Evolutionary conservation across 2,888 invertebrate genomes (phyloP).

Genomic region (Augochlorella aurata): DNA sequence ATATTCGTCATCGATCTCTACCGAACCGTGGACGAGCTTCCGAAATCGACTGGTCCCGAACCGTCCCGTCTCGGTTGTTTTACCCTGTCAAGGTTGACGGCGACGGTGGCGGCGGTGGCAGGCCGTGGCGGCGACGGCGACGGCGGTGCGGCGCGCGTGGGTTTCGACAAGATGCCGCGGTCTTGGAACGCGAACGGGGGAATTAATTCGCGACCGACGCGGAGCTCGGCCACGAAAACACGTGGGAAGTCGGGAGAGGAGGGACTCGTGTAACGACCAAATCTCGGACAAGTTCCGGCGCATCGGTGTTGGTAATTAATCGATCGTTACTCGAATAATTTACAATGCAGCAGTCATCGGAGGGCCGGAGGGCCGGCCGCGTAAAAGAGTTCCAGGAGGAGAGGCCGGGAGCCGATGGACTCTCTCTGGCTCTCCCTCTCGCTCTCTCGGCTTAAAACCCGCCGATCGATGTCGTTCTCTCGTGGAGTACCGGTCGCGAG

Average conservation of each 20-base stretch:
- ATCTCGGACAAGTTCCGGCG: slow-evolving; percentile 48
- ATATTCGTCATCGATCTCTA: slow-evolving; percentile 34
- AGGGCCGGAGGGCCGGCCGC: background rate
- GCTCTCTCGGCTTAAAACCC: slow-evolving; percentile 46
- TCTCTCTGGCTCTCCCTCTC: background rate
- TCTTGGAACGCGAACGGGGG: slow-evolving; percentile 7
- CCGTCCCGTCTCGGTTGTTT: background rate
- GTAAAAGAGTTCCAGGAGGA: slow-evolving; percentile 11
- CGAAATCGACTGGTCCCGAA: background rate
- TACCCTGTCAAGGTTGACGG: slow-evolving; percentile 6
- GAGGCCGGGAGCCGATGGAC: slow-evolving; percentile 5
- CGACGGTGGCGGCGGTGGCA: background rate
- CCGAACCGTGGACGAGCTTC: background rate
- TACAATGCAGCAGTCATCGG: slow-evolving; percentile 39
- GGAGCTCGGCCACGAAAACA: slow-evolving; percentile 14
- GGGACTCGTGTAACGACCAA: slow-evolving; percentile 33
- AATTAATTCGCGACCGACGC: slow-evolving; percentile 29
- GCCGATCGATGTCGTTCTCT: slow-evolving; percentile 59
- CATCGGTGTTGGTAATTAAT: slow-evolving; percentile 61
- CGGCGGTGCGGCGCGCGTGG: slow-evolving; percentile 10
- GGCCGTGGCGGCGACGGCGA: background rate
- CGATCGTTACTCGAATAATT: slow-evolving; percentile 62
- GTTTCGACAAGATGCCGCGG: slow-evolving; percentile 19
- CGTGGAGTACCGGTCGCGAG: slow-evolving; percentile 29
- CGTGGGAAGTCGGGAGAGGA: slow-evolving; percentile 26